A percentile compares a stretch with the other conserved stretches of the same genome.
These are phyloP conservation scores for Clistopyga incitator DNA, from an alignment of 2,888 invertebrate species.

Conservation along the genomic window DNA sequence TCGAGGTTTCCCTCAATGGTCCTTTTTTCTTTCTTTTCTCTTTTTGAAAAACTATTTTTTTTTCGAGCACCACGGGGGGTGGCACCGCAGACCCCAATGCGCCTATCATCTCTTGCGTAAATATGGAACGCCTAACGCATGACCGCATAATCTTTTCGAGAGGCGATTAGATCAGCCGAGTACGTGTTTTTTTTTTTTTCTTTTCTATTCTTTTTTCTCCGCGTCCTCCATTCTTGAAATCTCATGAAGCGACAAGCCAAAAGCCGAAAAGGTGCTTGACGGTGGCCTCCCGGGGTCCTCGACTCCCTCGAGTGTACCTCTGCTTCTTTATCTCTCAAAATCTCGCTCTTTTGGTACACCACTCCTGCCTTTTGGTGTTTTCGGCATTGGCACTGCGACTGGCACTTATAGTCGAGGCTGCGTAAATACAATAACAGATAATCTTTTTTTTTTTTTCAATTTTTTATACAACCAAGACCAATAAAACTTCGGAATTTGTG, in stretches of 20 bases:
- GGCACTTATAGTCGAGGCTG: background rate
- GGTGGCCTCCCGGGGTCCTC: slow-evolving; percentile 58
- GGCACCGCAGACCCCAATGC: background rate
- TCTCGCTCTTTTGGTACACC: slow-evolving; percentile 49
- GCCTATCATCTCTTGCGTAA: slow-evolving; percentile 32
- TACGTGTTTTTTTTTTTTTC: slow-evolving; percentile 35
- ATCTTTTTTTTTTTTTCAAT: too few species aligned
- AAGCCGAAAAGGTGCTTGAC: slow-evolving; percentile 67
- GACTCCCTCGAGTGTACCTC: slow-evolving; percentile 59
- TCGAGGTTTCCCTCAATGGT: slow-evolving; percentile 32
- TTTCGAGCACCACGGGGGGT: slow-evolving; percentile 22
- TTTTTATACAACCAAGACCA: too few species aligned
- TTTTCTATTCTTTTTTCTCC: slow-evolving; percentile 10
- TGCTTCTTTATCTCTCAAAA: slow-evolving; percentile 57
- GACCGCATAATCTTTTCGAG: slow-evolving; percentile 61
- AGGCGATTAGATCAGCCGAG: slow-evolving; percentile 61
- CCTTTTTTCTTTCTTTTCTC: slow-evolving; percentile 50
- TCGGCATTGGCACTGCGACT: slow-evolving; percentile 2
- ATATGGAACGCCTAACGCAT: slow-evolving; percentile 53
- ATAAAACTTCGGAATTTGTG: too few species aligned
- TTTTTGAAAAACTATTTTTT: slow-evolving; percentile 22
- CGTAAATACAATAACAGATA: too few species aligned
- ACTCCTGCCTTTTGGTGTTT: background rate
- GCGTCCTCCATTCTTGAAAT: slow-evolving; percentile 49
- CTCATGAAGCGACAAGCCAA: slow-evolving; percentile 62